Base-by-base conservation (phyloP, 2,797 vertebrate genomes). In the Tadarida brasiliensis region DNA sequence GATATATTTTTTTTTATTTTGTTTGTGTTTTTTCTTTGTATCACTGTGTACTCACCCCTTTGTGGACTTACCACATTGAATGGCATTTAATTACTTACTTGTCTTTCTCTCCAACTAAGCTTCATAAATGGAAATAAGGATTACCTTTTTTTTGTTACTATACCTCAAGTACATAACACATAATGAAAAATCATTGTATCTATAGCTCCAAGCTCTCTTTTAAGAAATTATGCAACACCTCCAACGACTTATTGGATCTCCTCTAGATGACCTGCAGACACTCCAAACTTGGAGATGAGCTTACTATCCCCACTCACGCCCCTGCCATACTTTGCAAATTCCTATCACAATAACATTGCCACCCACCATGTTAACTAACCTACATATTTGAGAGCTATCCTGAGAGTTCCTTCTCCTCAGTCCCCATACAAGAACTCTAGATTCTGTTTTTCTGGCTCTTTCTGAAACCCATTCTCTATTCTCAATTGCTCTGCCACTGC, bases 171-270 rank as follows among this genome's bases (percentile, higher is more conserved):
- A 20, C 28, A 26, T 83, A 71, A 80, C 19, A 35, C 26, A 28
- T 19, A 95, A 77, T 39, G 10, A 84, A 95, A 96, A 70, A 44
- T 15, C 22, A 47, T 35, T 87, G 65, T 28, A 73, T 90, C n/a
- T 92, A 54, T 47, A 94, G 3, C 26, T 35, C 19, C 70, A 89
- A 87, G 4, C 9, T 74, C 39, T 94, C 33, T 71, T 33, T 63
- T 71, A 76, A 71, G 28, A 77, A 68, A 26, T 51, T 85, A 30
- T 65, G 0, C 16, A 83, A 20, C 71, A 54, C n/a, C 51, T 94
- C 61, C 7, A 87, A 82, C 17, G 74, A 6, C 5, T 94, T 49
- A 68, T 77, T 65, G 61, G 17, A 73, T 71, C 56, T 73, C 28
- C 30, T 22, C 47, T 81, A 9, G 11, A 51, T 33, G 30, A 82